phyloP scores from a whole-genome alignment of 2,888 invertebrate genomes.

The Pegoplata infirma region DNA sequence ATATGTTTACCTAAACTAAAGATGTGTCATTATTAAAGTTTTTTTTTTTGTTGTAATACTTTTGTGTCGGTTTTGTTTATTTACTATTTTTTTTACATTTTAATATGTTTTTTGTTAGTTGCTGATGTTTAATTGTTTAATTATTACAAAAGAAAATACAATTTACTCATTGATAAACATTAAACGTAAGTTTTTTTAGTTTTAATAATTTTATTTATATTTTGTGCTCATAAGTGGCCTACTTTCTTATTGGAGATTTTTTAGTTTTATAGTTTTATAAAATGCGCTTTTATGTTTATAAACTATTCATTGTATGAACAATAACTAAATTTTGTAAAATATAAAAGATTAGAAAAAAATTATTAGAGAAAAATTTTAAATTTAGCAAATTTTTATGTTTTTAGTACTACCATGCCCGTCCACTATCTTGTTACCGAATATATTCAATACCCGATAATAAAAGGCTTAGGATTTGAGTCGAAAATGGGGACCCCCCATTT shows the following conservation, averaged over 20 bases:
- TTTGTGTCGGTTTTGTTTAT: too few species aligned
- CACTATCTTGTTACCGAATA: too few species aligned
- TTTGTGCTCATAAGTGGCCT: constrained; percentile 36
- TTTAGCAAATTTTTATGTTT: too few species aligned
- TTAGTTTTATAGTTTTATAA: neutral
- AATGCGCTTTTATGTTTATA: neutral
- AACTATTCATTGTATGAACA: neutral
- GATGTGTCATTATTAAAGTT: neutral
- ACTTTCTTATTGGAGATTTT: constrained; percentile 45
- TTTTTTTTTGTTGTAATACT: neutral
- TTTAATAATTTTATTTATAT: constrained; percentile 11
- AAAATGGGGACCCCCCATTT: too few species aligned
- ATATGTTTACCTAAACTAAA: neutral
- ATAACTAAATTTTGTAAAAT: neutral
- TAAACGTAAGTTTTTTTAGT: constrained; percentile 23
- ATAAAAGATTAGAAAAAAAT: neutral
- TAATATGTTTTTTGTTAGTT: neutral
- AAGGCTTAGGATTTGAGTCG: too few species aligned
- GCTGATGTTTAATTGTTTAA: neutral
- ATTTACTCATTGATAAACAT: constrained; percentile 41
- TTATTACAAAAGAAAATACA: neutral
- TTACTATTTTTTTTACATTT: too few species aligned
- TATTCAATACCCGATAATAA: too few species aligned
- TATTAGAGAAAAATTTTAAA: neutral
- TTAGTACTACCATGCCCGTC: too few species aligned